These are phyloP conservation scores for Noctua comes DNA, from an alignment of 2,888 invertebrate species.

Conservation along the genomic window DNA sequence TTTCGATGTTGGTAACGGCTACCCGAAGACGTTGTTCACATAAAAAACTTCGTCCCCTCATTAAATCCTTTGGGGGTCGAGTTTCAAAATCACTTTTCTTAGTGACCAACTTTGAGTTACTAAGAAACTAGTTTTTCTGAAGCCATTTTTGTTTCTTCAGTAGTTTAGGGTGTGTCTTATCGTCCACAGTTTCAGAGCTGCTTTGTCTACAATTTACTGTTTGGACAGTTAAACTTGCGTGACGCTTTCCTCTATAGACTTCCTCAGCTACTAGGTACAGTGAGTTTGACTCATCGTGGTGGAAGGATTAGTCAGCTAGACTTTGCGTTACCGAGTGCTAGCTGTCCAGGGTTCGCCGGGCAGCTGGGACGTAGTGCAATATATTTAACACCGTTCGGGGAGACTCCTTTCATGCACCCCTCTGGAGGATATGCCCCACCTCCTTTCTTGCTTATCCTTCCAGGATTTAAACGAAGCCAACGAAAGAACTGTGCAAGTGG, in stretches of 20 bases:
- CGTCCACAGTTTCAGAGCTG: neutral
- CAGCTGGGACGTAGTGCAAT: no score
- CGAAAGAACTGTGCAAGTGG: no score
- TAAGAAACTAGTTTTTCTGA: conserved; percentile 9
- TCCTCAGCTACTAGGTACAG: neutral
- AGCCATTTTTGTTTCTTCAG: neutral
- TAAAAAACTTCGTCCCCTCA: conserved; percentile 4
- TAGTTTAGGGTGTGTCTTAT: neutral
- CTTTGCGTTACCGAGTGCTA: no score
- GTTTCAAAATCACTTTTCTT: conserved; percentile 33
- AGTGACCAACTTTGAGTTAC: neutral
- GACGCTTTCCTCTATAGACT: neutral
- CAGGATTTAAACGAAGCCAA: no score
- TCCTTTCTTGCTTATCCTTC: no score
- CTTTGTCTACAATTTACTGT: neutral
- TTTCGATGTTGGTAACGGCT: neutral
- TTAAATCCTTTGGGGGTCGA: conserved; percentile 4
- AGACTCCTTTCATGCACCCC: no score
- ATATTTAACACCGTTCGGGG: no score
- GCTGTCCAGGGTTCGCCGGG: no score
- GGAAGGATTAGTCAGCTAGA: no score
- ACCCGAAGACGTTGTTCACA: neutral
- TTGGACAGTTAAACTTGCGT: neutral
- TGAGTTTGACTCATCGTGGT: no score
- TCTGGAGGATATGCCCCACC: no score